A percentile compares a stretch with the other conserved stretches of the same genome.
Evolutionary conservation across 2,113 vertebrate genomes (phyloP).

Genomic region (Ranitomeya variabilis): DNA sequence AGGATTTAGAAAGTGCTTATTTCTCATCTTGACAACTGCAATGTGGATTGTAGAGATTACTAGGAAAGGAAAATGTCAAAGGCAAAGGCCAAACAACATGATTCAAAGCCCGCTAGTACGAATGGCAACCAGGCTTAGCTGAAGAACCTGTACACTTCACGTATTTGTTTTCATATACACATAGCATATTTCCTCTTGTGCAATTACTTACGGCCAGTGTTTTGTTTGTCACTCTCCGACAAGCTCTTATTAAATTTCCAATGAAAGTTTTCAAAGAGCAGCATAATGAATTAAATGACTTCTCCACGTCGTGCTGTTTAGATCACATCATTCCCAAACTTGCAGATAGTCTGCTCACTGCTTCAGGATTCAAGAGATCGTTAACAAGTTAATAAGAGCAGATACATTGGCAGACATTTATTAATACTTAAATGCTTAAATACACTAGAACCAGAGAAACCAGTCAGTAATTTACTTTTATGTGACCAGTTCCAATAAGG

Average conservation of each 20-base stretch:
- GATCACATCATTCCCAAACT: background rate
- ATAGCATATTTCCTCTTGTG: conserved; percentile 29
- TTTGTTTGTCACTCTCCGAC: conserved; percentile 28
- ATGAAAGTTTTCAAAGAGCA: conserved; percentile 4
- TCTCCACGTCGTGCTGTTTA: background rate
- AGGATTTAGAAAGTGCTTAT: conserved; percentile 49
- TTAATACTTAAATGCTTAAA: background rate
- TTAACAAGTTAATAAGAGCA: background rate
- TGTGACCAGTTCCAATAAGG: background rate
- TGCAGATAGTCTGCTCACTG: background rate
- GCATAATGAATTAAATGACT: conserved; percentile 2
- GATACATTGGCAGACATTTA: background rate
- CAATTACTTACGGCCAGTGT: conserved; percentile 32
- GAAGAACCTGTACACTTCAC: conserved; percentile 43
- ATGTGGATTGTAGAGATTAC: conserved; percentile 57
- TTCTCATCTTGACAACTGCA: conserved; percentile 56
- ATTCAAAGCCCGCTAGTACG: conserved; percentile 47
- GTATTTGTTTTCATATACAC: conserved; percentile 39
- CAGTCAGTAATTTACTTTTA: background rate
- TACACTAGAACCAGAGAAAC: background rate
- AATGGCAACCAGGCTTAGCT: conserved; percentile 41
- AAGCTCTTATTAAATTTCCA: conserved; percentile 32
- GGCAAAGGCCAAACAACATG: conserved; percentile 55
- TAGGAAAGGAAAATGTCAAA: conserved; percentile 55
- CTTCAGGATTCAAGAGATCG: no score